Conservation (phyloP, 1,140 invertebrate species). For the Zaprionus davidi region DNA sequence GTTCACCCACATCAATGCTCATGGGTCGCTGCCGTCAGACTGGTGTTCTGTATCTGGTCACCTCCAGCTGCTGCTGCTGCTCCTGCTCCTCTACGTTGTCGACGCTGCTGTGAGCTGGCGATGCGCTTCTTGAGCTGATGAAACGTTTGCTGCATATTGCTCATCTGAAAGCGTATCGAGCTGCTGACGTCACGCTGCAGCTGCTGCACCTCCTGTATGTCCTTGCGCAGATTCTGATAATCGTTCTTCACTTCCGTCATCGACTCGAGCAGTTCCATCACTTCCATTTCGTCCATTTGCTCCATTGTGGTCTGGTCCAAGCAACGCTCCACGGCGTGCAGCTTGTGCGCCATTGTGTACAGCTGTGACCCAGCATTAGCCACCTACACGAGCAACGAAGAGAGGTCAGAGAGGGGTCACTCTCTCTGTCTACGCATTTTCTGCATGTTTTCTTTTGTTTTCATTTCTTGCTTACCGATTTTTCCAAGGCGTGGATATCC, state of each 20-base stretch:
- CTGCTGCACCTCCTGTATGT: conserved; percentile 86
- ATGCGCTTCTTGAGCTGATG: conserved; percentile 79
- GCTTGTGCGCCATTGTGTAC: conserved; percentile 80
- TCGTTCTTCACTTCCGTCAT: conserved; percentile 87
- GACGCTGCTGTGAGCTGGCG: conserved; percentile 59
- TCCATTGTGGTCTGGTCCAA: conserved; percentile 75
- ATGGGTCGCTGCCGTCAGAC: neutral
- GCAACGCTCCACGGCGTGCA: conserved; percentile 79
- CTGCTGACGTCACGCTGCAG: conserved; percentile 86
- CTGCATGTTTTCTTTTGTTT: neutral
- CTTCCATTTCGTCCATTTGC: conserved; percentile 84
- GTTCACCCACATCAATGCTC: conserved; percentile 10
- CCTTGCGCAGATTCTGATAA: conserved; percentile 86
- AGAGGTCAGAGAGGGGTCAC: too few relatives aligned
- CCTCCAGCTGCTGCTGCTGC: too few relatives aligned
- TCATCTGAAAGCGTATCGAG: conserved; percentile 84
- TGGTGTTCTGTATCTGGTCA: conserved; percentile 18
- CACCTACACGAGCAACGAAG: conserved; percentile 48
- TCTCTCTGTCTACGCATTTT: neutral
- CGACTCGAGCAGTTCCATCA: conserved; percentile 85
- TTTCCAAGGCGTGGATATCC: conserved; percentile 78
- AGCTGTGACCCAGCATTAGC: conserved; percentile 79
- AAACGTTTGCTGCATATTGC: conserved; percentile 80
- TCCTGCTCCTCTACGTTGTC: conserved; percentile 11
- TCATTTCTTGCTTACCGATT: conserved; percentile 65